phyloP scores from a whole-genome alignment of 2,888 invertebrate genomes.

The Pachycephus smyrnensis region DNA sequence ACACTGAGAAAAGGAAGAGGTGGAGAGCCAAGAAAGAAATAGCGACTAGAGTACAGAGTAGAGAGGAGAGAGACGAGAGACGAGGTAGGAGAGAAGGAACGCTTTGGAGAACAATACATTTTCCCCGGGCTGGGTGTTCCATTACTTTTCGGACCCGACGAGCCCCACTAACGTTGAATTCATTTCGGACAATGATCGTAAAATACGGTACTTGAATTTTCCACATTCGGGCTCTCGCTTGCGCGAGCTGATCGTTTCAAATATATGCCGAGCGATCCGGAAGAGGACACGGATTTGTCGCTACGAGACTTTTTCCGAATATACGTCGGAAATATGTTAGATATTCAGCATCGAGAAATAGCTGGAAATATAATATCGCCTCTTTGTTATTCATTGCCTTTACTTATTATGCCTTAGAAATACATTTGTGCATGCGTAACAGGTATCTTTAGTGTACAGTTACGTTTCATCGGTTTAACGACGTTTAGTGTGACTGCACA shows the following conservation, averaged over 20 bases:
- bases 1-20: neutral
- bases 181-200: neutral
- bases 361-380: neutral
- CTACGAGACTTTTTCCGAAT: neutral
- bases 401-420: no score
- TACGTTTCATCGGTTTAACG: no score
- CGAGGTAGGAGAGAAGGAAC: neutral
- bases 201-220: neutral
- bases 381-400: no score
- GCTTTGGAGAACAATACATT: neutral
- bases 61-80: neutral
- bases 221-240: neutral
- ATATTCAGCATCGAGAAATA: neutral
- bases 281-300: neutral
- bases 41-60: neutral
- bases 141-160: neutral
- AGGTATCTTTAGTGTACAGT: no score
- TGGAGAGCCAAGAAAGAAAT: neutral
- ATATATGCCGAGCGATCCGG: neutral
- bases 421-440: no score
- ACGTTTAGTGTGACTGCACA: no score
- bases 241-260: neutral
- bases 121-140: neutral
- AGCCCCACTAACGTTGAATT: neutral
- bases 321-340: neutral